These are phyloP conservation scores for Ichneumoninae sp. DNA, from an alignment of 2,888 invertebrate species.

Conservation along the genomic window DNA sequence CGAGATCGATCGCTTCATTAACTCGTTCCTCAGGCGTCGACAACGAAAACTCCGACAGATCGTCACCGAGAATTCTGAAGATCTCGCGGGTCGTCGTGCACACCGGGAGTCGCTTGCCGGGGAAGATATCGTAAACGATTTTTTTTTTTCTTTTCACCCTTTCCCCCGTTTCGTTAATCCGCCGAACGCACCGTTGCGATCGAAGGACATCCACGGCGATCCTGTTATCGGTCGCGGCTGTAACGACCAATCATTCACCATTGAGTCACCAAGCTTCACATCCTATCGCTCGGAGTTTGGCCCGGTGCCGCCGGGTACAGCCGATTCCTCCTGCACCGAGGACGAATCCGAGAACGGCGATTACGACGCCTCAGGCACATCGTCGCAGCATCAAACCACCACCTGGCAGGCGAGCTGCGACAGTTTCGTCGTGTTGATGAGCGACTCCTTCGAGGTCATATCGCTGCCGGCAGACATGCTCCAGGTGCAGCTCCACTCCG, in stretches of 20 bases:
- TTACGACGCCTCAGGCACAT: slow-evolving; percentile 50
- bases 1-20: neutral
- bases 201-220: slow-evolving; percentile 16
- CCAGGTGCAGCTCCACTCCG: slow-evolving; percentile 76
- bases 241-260: slow-evolving; percentile 75
- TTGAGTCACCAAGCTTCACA: slow-evolving; percentile 82
- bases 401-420: slow-evolving; percentile 72
- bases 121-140: neutral
- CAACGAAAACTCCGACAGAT: slow-evolving; percentile 1
- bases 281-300: slow-evolving; percentile 82
- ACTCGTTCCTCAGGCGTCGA: neutral
- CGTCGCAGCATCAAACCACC: slow-evolving; percentile 63
- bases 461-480: slow-evolving; percentile 84
- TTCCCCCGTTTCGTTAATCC: too few species aligned
- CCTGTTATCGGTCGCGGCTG: slow-evolving; percentile 24
- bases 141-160: neutral
- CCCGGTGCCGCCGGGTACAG: slow-evolving; percentile 73
- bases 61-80: neutral
- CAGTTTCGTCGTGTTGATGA: slow-evolving; percentile 84
- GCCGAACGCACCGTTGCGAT: neutral
- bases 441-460: slow-evolving; percentile 84
- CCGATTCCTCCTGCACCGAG: slow-evolving; percentile 71
- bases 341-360: slow-evolving; percentile 64
- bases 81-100: neutral
- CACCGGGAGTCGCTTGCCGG: slow-evolving; percentile 12